Percentiles rank a stretch among this genome's conserved stretches.
Conservation (phyloP, 2,797 vertebrate species). For the Enteromius trimaculatus region DNA sequence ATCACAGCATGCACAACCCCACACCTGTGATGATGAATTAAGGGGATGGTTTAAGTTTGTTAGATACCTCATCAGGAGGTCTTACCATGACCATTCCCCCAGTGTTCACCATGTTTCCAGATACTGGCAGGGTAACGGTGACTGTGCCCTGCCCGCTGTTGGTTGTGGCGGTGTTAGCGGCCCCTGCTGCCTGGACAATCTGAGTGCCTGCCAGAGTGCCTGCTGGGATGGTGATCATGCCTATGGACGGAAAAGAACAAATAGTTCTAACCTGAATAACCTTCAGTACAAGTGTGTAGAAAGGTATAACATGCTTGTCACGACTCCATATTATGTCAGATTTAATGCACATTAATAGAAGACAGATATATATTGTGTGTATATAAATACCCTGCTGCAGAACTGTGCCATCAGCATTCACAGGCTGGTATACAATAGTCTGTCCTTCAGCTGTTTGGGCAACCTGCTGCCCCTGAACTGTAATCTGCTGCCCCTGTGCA, state of each 20-base stretch:
- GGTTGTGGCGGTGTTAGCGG: constrained; percentile 91
- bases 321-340: not conserved
- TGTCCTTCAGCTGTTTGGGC: constrained; percentile 98
- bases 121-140: constrained; percentile 93
- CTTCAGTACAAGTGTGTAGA: not conserved
- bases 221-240: constrained; percentile 99
- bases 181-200: constrained; percentile 92
- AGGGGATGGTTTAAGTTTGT: constrained; percentile 30
- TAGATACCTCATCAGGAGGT: constrained; percentile 52
- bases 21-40: constrained; percentile 23
- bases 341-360: not conserved
- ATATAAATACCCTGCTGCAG: constrained; percentile 89
- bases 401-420: constrained; percentile 96
- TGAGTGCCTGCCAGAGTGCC: constrained; percentile 95
- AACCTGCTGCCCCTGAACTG: constrained; percentile 95
- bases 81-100: constrained; percentile 99
- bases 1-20: constrained; percentile 23
- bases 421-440: constrained; percentile 98
- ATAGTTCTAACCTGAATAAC: not conserved
- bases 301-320: not conserved
- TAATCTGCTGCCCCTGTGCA: constrained; percentile 90
- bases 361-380: not conserved
- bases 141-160: constrained; percentile 97
- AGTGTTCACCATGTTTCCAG: constrained; percentile 97
- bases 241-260: constrained; percentile 77